Base-by-base conservation (phyloP, 2,113 vertebrate genomes). In the Chionodraco myersi region DNA sequence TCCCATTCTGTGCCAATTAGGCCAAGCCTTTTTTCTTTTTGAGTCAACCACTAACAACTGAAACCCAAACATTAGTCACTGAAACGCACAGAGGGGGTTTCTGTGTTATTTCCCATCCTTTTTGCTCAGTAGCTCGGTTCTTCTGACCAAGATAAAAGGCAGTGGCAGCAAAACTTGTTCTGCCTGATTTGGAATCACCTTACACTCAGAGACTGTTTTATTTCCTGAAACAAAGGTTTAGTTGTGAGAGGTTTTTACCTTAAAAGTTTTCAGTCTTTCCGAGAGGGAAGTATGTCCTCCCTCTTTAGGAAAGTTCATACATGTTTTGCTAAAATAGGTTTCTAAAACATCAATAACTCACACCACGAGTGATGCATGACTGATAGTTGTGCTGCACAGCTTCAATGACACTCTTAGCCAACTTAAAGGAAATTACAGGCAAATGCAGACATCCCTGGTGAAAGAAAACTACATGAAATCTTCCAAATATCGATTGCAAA, bases 61-160 rank as follows among this genome's bases (percentile, higher is more conserved):
- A 90, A 79, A 88, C 21, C 59, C 74, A 74, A 81, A 86, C 60
- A 84, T 81, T 80, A 89, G 79, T 84, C 87, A 88, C 56, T 53
- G 47, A 73, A 59, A 63, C 16, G 64, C 45, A 60, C 53, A 58
- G 48, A 64, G 73, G 66, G 52, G 82, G 45, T 34, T 79, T 62
- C 58, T 9, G 66, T 72, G 64, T 18, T 62, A 34, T 56, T 68
- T 79, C 66, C 48, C 11, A 13, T 1, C 12, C 54, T 86, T 74
- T 88, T 90, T 84, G 59, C 68, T 65, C 74, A 63, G 73, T 3
- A 72, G 67, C 34, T 30, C 45, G 59, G 65, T 72, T 87, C 26
- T 10, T 67, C 36, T 47, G 54, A 63, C 41, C 52, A 53, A 65
- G 44, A 79, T 71, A 30, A 73, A 77, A 83, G 68, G 84, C 79